phyloP scores from a whole-genome alignment of 2,888 invertebrate genomes.

The Hybos culiciformis region DNA sequence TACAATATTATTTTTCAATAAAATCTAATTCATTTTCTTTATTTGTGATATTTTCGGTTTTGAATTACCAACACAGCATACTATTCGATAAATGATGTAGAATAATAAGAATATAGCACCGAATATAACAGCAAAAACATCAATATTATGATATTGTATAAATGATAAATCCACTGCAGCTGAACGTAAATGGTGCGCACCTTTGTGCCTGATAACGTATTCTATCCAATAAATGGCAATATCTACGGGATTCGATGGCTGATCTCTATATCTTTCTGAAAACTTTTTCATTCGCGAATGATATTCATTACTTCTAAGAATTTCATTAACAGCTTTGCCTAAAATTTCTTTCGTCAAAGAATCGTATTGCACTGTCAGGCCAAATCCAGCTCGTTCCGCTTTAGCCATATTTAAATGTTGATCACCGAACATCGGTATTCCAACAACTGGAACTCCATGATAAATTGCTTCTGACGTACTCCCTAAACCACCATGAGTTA shows the following conservation, averaged over 20 bases:
- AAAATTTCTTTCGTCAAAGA: slow-evolving; percentile 27
- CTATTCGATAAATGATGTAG: too few species aligned
- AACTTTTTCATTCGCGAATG: slow-evolving; percentile 14
- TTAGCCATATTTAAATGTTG: slow-evolving; percentile 38
- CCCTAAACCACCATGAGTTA: slow-evolving; percentile 39
- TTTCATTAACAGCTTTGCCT: slow-evolving; percentile 14
- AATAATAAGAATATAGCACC: slow-evolving; percentile 7
- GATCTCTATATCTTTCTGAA: slow-evolving; percentile 26
- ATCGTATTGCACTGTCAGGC: slow-evolving; percentile 26
- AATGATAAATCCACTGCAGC: slow-evolving; percentile 25
- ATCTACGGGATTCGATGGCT: slow-evolving; percentile 24
- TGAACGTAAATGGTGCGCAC: slow-evolving; percentile 25
- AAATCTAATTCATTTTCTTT: too few species aligned
- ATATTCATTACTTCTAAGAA: slow-evolving; percentile 20
- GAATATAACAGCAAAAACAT: slow-evolving; percentile 20
- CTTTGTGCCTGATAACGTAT: slow-evolving; percentile 26
- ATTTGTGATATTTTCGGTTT: too few species aligned
- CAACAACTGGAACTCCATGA: slow-evolving; percentile 38
- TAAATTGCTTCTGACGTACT: slow-evolving; percentile 38
- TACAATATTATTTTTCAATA: too few species aligned
- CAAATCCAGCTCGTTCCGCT: slow-evolving; percentile 34
- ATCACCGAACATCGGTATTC: slow-evolving; percentile 40
- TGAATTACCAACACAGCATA: too few species aligned
- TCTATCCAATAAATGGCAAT: slow-evolving; percentile 32
- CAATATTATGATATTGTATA: slow-evolving; percentile 22